Percentiles rank a stretch among this genome's conserved stretches.
Evolutionary conservation across 2,113 vertebrate genomes (phyloP).

Genomic region (Fregata magnificens): DNA sequence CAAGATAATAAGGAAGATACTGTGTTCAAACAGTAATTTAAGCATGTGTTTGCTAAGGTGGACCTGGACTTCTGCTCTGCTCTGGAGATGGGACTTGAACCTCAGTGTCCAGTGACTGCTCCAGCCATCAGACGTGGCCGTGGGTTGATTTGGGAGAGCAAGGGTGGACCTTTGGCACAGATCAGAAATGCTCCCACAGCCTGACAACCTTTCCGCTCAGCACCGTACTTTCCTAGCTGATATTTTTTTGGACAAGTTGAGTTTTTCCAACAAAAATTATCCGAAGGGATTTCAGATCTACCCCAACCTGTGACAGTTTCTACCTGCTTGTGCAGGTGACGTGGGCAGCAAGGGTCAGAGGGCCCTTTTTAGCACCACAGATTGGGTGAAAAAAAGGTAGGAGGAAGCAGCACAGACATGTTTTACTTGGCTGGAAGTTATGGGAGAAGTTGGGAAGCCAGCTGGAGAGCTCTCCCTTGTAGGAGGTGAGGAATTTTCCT

Average conservation of each 20-base stretch:
- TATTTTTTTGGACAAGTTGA: neutral
- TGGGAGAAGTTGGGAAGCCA: neutral
- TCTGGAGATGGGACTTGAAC: neutral
- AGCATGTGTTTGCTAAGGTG: neutral
- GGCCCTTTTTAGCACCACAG: neutral
- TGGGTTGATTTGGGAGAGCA: neutral
- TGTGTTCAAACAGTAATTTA: neutral
- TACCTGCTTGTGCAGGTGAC: neutral
- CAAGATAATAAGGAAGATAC: neutral
- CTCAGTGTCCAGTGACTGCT: neutral
- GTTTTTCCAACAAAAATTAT: neutral
- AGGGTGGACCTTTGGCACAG: neutral
- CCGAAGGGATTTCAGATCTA: neutral
- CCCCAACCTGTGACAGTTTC: neutral
- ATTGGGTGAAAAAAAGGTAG: neutral
- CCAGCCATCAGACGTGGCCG: accelerated
- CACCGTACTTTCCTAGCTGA: neutral
- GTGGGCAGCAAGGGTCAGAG: neutral
- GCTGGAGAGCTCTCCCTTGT: neutral
- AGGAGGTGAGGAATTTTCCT: neutral
- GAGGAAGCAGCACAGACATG: neutral
- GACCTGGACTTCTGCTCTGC: neutral
- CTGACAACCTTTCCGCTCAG: neutral
- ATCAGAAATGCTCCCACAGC: neutral
- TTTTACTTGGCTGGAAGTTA: neutral